Evolutionary conservation across 2,888 invertebrate species (phyloP), one percentile per base, ranked within the genome.

Genomic region (Coelopa pilipes): DNA sequence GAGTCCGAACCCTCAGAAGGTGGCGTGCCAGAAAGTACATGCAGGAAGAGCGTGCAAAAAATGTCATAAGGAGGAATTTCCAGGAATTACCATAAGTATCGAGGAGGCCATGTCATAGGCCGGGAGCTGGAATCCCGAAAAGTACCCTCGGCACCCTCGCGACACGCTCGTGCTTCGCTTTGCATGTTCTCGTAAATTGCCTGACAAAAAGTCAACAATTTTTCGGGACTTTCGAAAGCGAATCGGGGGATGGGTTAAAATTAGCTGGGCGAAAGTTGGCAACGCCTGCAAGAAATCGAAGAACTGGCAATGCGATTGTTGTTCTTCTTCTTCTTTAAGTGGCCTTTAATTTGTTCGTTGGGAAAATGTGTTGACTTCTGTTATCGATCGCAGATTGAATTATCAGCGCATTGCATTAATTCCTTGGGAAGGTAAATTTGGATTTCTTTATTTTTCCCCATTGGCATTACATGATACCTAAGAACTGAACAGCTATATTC

Each of bases 131-230:
- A 34, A 62, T 11, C 5, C 10, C 62, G 13, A 7, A 57, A 17
- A n/a, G 10, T 57, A n/a, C 57, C 17, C 57, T 11, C 19, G 1
- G 19, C 11, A n/a, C n/a, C n/a, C n/a, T n/a, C n/a, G n/a, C n/a
- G n/a, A n/a, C 7, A 34, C 34, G 34, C 34, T 34, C 34, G 7
- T 34, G 34, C 4, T 7, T 13, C 15, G 17, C 50, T n/a, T 70
- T 70, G 70, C 71, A 71, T 71, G 71, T 55, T 50, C 71, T 63
- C 46, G 24, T 55, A 53, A 71, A 71, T 70, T 70, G 62, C 62
- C 50, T 70, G 70, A 59, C 70, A 70, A 70, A 62, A 71, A 71
- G 53, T 71, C 71, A 71, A 65, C 63, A 55, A 45, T 65, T 65
- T 55, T 71, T 50, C 50, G 62, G 62, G 62, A 45, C 34, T 68